phyloP scores from a whole-genome alignment of 2,797 vertebrate species.

The Tauraco hartlaubi region DNA sequence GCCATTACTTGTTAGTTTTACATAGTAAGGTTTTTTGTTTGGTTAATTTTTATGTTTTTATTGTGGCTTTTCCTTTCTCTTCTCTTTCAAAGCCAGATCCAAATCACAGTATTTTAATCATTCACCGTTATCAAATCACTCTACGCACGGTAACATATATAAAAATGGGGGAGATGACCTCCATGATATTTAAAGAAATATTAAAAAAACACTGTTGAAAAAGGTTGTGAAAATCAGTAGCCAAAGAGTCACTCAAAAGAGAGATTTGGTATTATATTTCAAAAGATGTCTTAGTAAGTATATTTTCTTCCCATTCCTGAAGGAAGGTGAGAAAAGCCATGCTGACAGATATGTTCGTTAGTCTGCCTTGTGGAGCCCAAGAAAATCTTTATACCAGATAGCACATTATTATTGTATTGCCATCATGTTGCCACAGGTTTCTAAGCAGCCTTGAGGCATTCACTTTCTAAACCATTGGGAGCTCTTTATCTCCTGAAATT shows the following conservation, averaged over 20 bases:
- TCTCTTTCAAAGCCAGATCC: not conserved
- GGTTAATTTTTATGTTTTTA: not conserved
- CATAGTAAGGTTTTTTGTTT: not conserved
- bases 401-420: not conserved
- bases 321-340: not conserved
- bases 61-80: not conserved
- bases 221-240: not conserved
- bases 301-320: not conserved
- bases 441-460: conserved; percentile 12
- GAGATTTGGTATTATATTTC: not conserved
- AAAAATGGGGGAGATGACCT: not conserved
- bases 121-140: not conserved
- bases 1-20: not conserved
- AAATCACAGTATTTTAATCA: not conserved
- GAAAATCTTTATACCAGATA: conserved; percentile 4
- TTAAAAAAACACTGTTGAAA: not conserved
- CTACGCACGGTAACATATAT: not conserved
- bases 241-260: not conserved
- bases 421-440: conserved; percentile 5
- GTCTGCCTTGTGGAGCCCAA: not conserved
- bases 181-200: not conserved
- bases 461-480: not conserved
- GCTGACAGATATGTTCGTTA: not conserved
- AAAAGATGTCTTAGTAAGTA: not conserved
- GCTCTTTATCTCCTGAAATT: not conserved